A percentile compares a stretch with the other conserved stretches of the same genome.
Conservation (phyloP, 2,888 invertebrate species). For the Caenorhabditis virilis region DNA sequence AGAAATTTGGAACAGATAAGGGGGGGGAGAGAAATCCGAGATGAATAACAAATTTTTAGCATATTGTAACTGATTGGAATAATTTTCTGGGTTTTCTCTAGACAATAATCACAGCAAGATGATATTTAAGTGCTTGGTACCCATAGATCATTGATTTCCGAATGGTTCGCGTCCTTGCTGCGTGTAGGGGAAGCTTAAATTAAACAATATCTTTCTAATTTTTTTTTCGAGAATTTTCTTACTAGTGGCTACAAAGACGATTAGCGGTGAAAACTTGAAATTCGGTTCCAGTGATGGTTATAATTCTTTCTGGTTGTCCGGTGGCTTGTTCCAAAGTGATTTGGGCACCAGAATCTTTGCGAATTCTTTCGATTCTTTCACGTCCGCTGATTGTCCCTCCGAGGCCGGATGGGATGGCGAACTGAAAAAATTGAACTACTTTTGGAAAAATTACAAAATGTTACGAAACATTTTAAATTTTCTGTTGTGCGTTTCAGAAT, state of each 20-base stretch:
- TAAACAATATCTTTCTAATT: background rate
- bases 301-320: slow-evolving; percentile 63
- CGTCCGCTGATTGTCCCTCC: slow-evolving; percentile 99
- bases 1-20: too few relatives aligned
- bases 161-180: slow-evolving; percentile 55
- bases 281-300: slow-evolving; percentile 66
- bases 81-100: too few relatives aligned
- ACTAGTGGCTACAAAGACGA: slow-evolving; percentile 97
- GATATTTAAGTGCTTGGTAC: too few relatives aligned
- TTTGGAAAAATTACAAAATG: too few relatives aligned
- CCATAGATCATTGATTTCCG: too few relatives aligned
- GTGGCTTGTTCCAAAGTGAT: slow-evolving; percentile 52
- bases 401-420: slow-evolving; percentile 95
- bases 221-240: slow-evolving; percentile 7
- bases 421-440: too few relatives aligned
- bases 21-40: too few relatives aligned
- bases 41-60: too few relatives aligned
- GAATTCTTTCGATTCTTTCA: slow-evolving; percentile 90
- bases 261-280: slow-evolving; percentile 98
- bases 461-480: too few relatives aligned
- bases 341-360: slow-evolving; percentile 87
- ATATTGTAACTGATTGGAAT: too few relatives aligned
- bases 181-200: slow-evolving; percentile 57
- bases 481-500: too few relatives aligned
- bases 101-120: too few relatives aligned